A percentile compares a stretch with the other conserved stretches of the same genome.
Conservation (phyloP, 2,888 invertebrate genomes). For the Lottia scabra region DNA sequence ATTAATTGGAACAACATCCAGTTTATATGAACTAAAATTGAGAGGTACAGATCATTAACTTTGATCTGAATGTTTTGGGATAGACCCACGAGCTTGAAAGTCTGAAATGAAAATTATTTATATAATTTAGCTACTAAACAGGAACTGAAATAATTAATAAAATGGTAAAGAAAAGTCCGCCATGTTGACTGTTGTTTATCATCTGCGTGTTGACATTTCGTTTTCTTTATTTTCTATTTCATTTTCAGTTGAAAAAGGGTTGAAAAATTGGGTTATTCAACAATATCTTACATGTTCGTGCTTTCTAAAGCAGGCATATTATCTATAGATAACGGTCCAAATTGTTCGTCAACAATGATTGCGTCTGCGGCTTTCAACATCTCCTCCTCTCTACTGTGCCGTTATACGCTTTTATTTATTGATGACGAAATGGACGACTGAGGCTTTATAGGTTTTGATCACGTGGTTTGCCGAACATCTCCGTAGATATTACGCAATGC, state of each 20-base stretch:
- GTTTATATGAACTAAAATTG: no score
- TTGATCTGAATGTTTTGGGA: no score
- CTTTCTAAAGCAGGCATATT: conserved; percentile 66
- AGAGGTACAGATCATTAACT: no score
- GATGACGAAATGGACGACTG: background rate
- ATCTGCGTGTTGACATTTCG: conserved; percentile 6
- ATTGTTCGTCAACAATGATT: conserved; percentile 66
- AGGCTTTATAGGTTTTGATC: no score
- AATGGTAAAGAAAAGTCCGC: background rate
- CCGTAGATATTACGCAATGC: no score
- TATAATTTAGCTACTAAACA: no score
- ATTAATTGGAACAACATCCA: no score
- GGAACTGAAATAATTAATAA: no score
- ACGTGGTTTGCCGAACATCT: no score
- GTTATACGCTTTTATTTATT: conserved; percentile 15
- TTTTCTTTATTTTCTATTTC: background rate
- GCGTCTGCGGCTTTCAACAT: conserved; percentile 64
- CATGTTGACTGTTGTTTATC: conserved; percentile 22
- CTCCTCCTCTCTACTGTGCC: conserved; percentile 25
- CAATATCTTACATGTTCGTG: conserved; percentile 55
- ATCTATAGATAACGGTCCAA: conserved; percentile 65
- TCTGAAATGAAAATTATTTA: no score
- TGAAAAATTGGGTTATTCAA: background rate
- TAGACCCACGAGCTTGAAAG: no score
- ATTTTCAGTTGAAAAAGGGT: no score